A percentile compares a stretch with the other conserved stretches of the same genome.
These are phyloP conservation scores for Drosophila seclusa DNA, from an alignment of 2,888 invertebrate species.

Conservation along the genomic window DNA sequence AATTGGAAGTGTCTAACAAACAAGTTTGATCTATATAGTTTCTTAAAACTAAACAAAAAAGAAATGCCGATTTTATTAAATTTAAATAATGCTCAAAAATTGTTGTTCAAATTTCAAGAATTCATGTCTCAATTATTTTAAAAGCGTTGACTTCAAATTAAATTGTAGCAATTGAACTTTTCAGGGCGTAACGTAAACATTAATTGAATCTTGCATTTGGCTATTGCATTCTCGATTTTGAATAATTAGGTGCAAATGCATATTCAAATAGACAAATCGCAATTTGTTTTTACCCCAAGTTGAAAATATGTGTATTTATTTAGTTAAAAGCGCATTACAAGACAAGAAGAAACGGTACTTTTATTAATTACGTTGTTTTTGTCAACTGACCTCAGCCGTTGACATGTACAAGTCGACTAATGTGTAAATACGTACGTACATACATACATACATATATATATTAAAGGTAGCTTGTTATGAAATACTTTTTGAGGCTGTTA, in stretches of 20 bases:
- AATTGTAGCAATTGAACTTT: conserved; percentile 12
- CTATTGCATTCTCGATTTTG: conserved; percentile 26
- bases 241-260: conserved; percentile 32
- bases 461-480: not conserved
- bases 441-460: not conserved
- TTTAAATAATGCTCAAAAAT: not conserved
- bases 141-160: not conserved
- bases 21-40: not conserved
- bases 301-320: conserved; percentile 5
- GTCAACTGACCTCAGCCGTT: conserved; percentile 21
- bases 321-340: conserved; percentile 6
- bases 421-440: not conserved
- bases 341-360: not conserved
- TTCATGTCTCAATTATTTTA: not conserved
- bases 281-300: not conserved
- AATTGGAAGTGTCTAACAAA: not conserved
- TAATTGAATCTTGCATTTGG: conserved; percentile 36
- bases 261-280: conserved; percentile 1
- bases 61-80: not conserved
- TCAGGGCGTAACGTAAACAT: conserved; percentile 37
- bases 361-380: conserved; percentile 12
- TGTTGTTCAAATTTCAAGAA: not conserved
- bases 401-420: conserved; percentile 2
- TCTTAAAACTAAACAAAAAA: not conserved
- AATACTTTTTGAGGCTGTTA: conserved; percentile 8